Conservation (phyloP, 2,113 vertebrate species). For the Anser brachyrhynchus region DNA sequence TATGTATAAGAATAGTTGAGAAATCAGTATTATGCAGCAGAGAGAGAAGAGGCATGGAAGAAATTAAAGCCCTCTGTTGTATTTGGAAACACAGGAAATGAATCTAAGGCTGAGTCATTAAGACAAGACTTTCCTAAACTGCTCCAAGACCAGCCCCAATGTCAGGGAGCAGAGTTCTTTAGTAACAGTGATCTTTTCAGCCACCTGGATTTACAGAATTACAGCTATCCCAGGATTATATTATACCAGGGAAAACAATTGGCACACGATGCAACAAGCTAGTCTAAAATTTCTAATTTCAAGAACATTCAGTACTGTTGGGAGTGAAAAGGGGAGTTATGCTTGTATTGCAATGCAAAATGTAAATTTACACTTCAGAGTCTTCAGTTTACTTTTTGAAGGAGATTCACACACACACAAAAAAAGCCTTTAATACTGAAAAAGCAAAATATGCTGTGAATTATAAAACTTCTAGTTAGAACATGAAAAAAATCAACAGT, state of each 20-base stretch:
- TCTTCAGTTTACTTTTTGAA: background rate
- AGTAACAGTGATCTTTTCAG: background rate
- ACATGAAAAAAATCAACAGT: background rate
- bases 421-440: background rate
- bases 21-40: background rate
- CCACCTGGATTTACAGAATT: background rate
- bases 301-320: background rate
- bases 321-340: background rate
- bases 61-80: slow-evolving; percentile 30
- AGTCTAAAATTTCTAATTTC: background rate
- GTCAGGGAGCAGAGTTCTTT: background rate
- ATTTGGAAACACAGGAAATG: slow-evolving; percentile 59
- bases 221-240: background rate
- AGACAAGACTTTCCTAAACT: background rate
- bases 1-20: background rate
- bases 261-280: background rate
- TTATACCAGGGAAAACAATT: background rate
- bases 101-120: slow-evolving; percentile 57
- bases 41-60: background rate
- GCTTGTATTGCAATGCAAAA: background rate
- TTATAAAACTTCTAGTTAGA: background rate
- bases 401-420: background rate
- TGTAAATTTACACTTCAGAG: background rate
- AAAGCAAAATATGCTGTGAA: background rate
- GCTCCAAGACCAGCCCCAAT: background rate